phyloP scores from a whole-genome alignment of 2,113 vertebrate species.

The Phoenicopterus ruber region DNA sequence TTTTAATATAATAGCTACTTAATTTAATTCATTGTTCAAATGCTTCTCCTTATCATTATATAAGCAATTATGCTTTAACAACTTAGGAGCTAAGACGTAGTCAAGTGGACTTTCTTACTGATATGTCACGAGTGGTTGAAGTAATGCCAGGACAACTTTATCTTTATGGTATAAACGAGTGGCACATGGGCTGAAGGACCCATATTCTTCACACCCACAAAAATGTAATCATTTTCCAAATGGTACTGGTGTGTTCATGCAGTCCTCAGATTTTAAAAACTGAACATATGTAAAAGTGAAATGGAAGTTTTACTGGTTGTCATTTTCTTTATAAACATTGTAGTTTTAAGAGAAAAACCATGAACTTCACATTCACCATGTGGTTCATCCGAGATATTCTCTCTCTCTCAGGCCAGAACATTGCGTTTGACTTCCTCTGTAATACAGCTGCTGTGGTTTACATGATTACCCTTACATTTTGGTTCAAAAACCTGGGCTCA shows the following conservation, averaged over 20 bases:
- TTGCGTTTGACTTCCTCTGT: not conserved
- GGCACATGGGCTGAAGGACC: not conserved
- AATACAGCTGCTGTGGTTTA: not conserved
- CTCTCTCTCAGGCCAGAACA: not conserved
- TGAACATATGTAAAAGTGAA: accelerated
- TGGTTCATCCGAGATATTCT: not conserved
- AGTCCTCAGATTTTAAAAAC: not conserved
- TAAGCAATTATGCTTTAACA: not conserved
- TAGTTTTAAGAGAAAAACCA: not conserved
- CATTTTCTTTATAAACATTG: accelerated
- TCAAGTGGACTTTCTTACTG: not conserved
- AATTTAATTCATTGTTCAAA: not conserved
- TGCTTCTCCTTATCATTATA: not conserved
- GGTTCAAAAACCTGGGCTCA: not conserved
- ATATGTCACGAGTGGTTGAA: not conserved
- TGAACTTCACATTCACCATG: not conserved
- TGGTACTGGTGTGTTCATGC: not conserved
- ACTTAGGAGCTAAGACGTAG: not conserved
- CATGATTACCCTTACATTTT: accelerated
- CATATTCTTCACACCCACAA: not conserved
- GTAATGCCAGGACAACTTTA: not conserved
- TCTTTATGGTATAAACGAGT: too few relatives aligned
- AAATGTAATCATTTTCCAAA: not conserved
- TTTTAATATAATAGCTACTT: not conserved
- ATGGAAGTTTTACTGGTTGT: not conserved